Conservation (phyloP, 2,113 vertebrate species). For the Oncorhynchus masou region DNA sequence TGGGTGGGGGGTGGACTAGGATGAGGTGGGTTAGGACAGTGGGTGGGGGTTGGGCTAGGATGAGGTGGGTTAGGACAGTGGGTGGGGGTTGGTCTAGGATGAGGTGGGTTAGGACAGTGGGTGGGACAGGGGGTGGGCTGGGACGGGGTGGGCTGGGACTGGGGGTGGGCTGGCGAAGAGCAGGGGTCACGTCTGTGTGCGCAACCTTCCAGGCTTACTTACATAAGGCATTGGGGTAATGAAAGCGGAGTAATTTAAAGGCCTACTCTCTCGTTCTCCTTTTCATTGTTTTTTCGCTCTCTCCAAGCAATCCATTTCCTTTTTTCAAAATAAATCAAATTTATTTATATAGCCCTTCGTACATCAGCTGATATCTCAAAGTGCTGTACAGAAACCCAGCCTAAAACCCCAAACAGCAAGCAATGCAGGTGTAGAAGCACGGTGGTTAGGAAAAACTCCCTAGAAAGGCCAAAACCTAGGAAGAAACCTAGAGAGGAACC, state of each 20-base stretch:
- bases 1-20: background rate
- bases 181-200: background rate
- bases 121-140: too few species aligned
- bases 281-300: background rate
- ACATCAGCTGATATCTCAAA: too few species aligned
- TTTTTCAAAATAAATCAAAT: too few species aligned
- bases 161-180: background rate
- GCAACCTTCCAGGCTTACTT: background rate
- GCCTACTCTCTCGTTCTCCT: background rate
- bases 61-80: background rate
- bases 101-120: background rate
- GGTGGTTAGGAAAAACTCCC: too few species aligned
- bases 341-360: too few species aligned
- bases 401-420: too few species aligned
- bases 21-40: background rate
- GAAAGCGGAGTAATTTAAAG: background rate
- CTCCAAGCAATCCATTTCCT: too few species aligned
- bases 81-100: background rate
- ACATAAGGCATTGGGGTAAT: background rate
- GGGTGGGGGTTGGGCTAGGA: too few species aligned
- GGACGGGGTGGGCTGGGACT: background rate
- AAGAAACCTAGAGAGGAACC: too few species aligned
- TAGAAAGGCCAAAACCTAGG: too few species aligned
- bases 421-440: too few species aligned
- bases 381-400: too few species aligned